Evolutionary conservation across 1,140 invertebrate species (phyloP), one percentile per base, ranked within the genome.

Genomic region (Pseudomyrmex pallidus): DNA sequence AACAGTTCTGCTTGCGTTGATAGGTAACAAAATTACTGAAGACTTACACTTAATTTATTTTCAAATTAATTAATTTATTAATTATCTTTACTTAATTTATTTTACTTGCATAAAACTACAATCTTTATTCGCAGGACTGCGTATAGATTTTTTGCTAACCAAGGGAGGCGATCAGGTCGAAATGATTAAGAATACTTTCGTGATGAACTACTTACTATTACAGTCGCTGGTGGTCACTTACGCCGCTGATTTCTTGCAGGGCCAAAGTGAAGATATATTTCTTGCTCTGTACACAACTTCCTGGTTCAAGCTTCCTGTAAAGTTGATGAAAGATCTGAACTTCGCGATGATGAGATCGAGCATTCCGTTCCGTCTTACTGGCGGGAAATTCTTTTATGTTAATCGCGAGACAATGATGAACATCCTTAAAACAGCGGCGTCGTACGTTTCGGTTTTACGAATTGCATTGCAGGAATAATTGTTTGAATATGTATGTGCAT

Each of bases 371-470:
- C 80, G 74, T 22, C 25, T 90, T 1, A 89, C 84, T 1, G 90
- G 88, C 9, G 90, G 89, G 22, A 85, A 87, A 70, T 84, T 91
- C 76, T 87, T 83, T 48, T 61, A 22, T 10, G 74, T 92, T 54
- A 87, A 89, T 77, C 74, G 90, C 8, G 74, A 89, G 1, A 92
- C 86, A 61, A 90, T 91, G 59, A 91, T 83, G 63, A 84, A 82
- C 44, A 72, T 91, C 7, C 0, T 92, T 2, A 92, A 91, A 62
- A 86, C 90, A 1, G 72, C 86, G 3, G 80, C 74, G 9, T 91
- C 91, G 0, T 91, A 90, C 35, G 74, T 92, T 67, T 90, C 90
- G 2, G 86, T 92, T 35, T 63, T 92, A 20, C 77, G 83, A 64
- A 64, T 90, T 64, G 72, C 72, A 10, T 4, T 83, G 25, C 2